A percentile compares a stretch with the other conserved stretches of the same genome.
Evolutionary conservation across 2,797 vertebrate species (phyloP).

Genomic region (Bovichtus variegatus): DNA sequence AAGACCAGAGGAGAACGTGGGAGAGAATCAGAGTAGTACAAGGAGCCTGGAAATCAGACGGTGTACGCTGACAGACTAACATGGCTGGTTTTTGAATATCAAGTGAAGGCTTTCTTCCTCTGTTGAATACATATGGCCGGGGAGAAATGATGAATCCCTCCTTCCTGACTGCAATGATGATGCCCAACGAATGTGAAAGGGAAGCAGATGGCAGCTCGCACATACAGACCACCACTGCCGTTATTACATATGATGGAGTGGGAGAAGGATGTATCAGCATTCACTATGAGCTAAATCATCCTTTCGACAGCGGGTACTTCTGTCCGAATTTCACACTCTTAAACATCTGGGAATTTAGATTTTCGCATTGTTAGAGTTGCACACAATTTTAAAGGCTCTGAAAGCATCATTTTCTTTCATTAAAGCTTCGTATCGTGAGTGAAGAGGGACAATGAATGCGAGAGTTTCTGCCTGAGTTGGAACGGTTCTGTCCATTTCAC

Average conservation of each 20-base stretch:
- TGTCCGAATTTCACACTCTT: background rate
- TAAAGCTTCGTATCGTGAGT: background rate
- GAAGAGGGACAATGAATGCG: background rate
- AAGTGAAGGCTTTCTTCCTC: slow-evolving; percentile 63
- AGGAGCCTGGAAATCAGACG: slow-evolving; percentile 57
- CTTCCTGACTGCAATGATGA: slow-evolving; percentile 63
- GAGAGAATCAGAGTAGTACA: slow-evolving; percentile 63
- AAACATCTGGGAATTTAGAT: slow-evolving; percentile 1
- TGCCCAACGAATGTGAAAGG: slow-evolving; percentile 61
- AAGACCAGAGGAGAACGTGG: slow-evolving; percentile 56
- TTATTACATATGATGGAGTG: slow-evolving; percentile 44
- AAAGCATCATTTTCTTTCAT: background rate
- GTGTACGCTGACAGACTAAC: slow-evolving; percentile 54
- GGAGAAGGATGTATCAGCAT: slow-evolving; percentile 38
- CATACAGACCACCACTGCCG: slow-evolving; percentile 38
- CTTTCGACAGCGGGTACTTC: slow-evolving; percentile 7
- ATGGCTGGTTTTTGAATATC: slow-evolving; percentile 67
- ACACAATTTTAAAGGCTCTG: background rate
- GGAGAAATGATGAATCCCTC: slow-evolving; percentile 51
- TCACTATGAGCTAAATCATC: slow-evolving; percentile 29
- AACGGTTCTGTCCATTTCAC: background rate
- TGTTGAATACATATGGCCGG: slow-evolving; percentile 71
- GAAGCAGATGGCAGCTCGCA: slow-evolving; percentile 65
- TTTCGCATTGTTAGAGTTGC: background rate
- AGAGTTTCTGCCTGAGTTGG: background rate